These are phyloP conservation scores for Heliconius nattereri DNA, from an alignment of 1,140 invertebrate genomes.

Conservation along the genomic window DNA sequence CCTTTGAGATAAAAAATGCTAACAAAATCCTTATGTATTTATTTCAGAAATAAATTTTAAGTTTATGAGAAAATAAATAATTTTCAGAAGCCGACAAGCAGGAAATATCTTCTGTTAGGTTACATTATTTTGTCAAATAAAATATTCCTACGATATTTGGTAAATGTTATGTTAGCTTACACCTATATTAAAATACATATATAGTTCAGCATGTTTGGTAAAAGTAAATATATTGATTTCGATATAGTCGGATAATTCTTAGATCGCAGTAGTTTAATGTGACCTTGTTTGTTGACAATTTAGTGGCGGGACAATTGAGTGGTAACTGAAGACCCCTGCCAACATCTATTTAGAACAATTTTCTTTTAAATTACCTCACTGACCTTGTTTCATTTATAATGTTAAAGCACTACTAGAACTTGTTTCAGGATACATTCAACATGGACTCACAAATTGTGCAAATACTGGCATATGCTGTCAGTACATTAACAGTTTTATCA, in stretches of 20 bases:
- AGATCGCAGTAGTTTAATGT: neutral
- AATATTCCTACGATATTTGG: too few relatives aligned
- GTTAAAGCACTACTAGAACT: constrained; percentile 3
- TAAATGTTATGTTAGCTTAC: too few relatives aligned
- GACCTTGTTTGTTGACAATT: constrained; percentile 30
- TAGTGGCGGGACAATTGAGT: constrained; percentile 35
- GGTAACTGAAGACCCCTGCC: constrained; percentile 39
- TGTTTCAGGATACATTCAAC: constrained; percentile 42
- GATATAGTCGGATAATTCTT: neutral
- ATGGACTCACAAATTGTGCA: constrained; percentile 35
- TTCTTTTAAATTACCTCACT: constrained; percentile 20
- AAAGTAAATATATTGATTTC: neutral
- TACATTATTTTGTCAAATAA: too few relatives aligned
- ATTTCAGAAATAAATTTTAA: too few relatives aligned
- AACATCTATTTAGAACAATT: constrained; percentile 41
- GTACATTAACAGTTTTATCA: constrained; percentile 84
- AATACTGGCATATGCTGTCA: constrained; percentile 82
- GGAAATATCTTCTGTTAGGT: too few relatives aligned
- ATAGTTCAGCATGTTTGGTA: neutral
- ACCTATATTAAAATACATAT: too few relatives aligned
- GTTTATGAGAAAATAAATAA: too few relatives aligned
- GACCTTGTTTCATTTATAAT: constrained; percentile 33
- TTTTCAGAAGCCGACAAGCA: too few relatives aligned
- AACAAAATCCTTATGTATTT: too few relatives aligned
- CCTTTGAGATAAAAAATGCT: too few relatives aligned